Evolutionary conservation across 2,888 invertebrate species (phyloP).

Genomic region (Syrphus vitripennis): DNA sequence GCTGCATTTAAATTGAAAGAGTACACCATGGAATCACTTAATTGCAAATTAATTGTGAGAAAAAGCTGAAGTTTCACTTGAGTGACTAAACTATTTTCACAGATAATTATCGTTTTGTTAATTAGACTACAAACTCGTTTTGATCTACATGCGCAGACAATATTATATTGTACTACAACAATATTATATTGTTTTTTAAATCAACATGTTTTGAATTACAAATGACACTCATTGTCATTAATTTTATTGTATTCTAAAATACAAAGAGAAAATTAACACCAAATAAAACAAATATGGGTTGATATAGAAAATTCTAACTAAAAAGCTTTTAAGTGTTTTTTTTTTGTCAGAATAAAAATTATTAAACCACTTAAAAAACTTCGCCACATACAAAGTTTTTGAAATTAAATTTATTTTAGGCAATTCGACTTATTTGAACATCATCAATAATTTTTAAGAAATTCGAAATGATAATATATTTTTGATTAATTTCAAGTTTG

Average conservation of each 20-base stretch:
- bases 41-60: slow-evolving; percentile 6
- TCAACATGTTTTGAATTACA: neutral
- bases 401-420: too few species aligned
- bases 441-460: too few species aligned
- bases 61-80: neutral
- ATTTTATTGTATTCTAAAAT: neutral
- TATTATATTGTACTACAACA: too few species aligned
- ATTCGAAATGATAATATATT: too few species aligned
- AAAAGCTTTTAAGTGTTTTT: too few species aligned
- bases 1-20: neutral
- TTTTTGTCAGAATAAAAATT: neutral
- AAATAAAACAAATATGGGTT: too few species aligned
- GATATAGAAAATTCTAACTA: too few species aligned
- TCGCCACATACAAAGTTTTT: too few species aligned
- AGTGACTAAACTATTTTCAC: neutral
- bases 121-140: neutral
- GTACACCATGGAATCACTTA: neutral
- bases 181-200: neutral
- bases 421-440: too few species aligned
- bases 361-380: too few species aligned
- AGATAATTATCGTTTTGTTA: slow-evolving; percentile 1
- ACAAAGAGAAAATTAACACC: neutral
- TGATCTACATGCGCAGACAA: neutral
- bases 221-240: neutral
- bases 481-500: too few species aligned